Evolutionary conservation across 2,888 invertebrate genomes (phyloP), one percentile per base, ranked within the genome.

Genomic region (Mycalesis mineus): DNA sequence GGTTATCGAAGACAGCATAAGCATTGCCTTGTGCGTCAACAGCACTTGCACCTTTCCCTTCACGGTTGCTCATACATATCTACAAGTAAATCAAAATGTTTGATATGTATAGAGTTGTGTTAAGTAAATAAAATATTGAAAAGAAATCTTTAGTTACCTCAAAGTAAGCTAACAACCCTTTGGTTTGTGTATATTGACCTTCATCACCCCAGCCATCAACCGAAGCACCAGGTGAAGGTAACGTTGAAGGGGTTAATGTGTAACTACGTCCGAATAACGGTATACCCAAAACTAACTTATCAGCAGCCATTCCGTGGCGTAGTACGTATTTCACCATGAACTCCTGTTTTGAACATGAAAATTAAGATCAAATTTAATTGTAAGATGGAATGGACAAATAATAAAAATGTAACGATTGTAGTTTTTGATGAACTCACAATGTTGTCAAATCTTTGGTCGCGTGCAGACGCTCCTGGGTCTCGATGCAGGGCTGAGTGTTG

Each of bases 211-310:
- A 92, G 0, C 93, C 93, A 49, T 75, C 80, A 49, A 93, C 86
- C 0, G 89, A 80, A 0, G 94, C 91, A 0, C 94, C 93, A 0
- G 91, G 91, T 0, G 82, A 70, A 0, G 91, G 91, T 15, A 79
- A 70, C 8, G 92, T 91, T 0, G 84, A 75, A 11, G 91, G 81
- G 41, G 91, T 90, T 22, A 96, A 78, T 0, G 92, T 93, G 71
- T 94, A 95, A 9, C 93, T 92, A 57, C 93, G 91, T 0, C 95
- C 95, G 69, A 93, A 95, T 40, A 95, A 87, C 0, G 95, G 95
- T 42, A 95, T 83, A 0, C 95, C 95, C 1, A 95, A 78, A 2
- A 95, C 91, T 2, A 95, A 77, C 76, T 95, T 95, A 2, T 91
- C 91, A 0, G 91, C 84, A 2, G 93, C 91, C 64, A 94, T 91